Percentiles rank a stretch among this genome's conserved stretches.
These are phyloP conservation scores for Strigamia crassipes DNA, from an alignment of 2,888 invertebrate genomes.

Conservation along the genomic window DNA sequence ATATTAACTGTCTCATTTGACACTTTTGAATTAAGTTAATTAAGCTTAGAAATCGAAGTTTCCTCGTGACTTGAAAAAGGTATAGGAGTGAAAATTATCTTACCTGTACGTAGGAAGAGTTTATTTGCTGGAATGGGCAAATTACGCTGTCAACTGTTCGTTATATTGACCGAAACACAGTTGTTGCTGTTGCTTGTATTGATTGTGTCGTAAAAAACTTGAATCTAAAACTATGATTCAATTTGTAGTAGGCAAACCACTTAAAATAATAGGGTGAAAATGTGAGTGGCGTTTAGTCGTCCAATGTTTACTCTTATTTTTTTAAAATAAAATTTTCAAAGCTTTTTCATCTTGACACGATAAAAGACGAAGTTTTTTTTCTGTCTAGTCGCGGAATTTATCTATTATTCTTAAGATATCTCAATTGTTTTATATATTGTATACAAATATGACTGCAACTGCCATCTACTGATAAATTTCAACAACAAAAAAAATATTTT, in stretches of 20 bases:
- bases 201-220: neutral
- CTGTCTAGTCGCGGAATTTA: no score
- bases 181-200: conserved; percentile 11
- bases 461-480: no score
- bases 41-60: neutral
- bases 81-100: neutral
- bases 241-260: neutral
- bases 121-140: conserved; percentile 10
- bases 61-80: neutral
- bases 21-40: neutral
- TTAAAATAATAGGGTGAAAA: no score
- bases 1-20: no score
- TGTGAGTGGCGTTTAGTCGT: no score
- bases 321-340: no score
- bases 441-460: no score
- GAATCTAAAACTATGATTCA: neutral
- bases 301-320: no score
- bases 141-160: neutral
- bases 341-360: no score
- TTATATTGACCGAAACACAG: conserved; percentile 13
- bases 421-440: no score
- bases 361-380: no score
- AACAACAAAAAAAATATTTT: neutral
- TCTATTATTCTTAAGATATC: no score
- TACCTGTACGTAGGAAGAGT: neutral